Evolutionary conservation across 2,888 invertebrate species (phyloP).

Genomic region (Polydesmus complanatus): DNA sequence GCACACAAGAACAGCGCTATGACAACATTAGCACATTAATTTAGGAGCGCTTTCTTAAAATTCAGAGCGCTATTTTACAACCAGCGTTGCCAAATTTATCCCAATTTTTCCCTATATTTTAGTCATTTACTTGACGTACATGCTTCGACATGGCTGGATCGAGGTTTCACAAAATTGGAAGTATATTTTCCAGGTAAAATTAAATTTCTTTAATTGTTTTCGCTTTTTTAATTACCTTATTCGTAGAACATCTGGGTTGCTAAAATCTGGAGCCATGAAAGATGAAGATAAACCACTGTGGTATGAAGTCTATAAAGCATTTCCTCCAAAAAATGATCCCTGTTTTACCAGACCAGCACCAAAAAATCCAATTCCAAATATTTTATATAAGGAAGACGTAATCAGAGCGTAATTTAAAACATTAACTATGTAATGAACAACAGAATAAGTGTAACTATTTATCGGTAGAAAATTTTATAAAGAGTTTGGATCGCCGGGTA

Average conservation of each 20-base stretch:
- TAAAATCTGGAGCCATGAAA: conserved; percentile 63
- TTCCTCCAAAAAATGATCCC: conserved; percentile 78
- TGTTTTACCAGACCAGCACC: conserved; percentile 52
- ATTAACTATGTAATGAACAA: neutral
- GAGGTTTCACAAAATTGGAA: conserved; percentile 12
- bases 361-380: conserved; percentile 45
- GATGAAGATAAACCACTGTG: conserved; percentile 76
- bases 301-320: conserved; percentile 80
- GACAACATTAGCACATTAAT: too few species aligned
- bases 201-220: neutral
- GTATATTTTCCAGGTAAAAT: conserved; percentile 11
- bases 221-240: neutral
- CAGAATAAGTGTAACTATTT: neutral
- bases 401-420: conserved; percentile 57
- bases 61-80: too few species aligned
- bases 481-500: conserved; percentile 28
- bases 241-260: conserved; percentile 58
- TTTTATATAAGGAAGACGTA: conserved; percentile 71
- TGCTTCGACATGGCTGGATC: conserved; percentile 13
- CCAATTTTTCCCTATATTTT: too few species aligned
- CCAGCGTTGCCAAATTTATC: too few species aligned
- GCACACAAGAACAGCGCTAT: too few species aligned
- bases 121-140: too few species aligned
- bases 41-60: too few species aligned
- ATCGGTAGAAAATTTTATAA: conserved; percentile 32